Evolutionary conservation across 2,113 vertebrate species (phyloP), one percentile per base, ranked within the genome.

Genomic region (Tamias sibiricus): DNA sequence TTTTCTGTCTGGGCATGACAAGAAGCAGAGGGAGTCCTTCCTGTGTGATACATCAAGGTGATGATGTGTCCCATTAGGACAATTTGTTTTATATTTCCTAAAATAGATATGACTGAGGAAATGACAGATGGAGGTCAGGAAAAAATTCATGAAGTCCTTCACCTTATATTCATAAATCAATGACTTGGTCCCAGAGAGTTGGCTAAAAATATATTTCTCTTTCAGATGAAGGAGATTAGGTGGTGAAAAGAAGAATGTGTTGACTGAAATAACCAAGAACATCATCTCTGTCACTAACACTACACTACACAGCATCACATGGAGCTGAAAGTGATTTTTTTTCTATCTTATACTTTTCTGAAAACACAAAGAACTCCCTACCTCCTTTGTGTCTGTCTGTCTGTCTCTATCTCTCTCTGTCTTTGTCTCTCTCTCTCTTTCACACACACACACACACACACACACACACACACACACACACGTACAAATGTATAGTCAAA

Each of bases 151-250:
- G 98, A 98, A 98, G 98, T 98, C 98, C 96, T 98, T 95, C 97
- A 98, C 97, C 98, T 98, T 98, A 98, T 98, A 98, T 98, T 98
- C 98, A 99, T 99, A 98, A 98, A 98, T 98, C 98, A 98, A 98
- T 98, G 98, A 98, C 98, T 97, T 96, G 96, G 98, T 94, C 96
- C 97, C 96, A 97, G 96, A 92, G 97, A 98, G 97, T 96, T 97
- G 97, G 97, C 98, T 98, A 99, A 99, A 99, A 98, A 98, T 98
- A 98, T 83, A 98, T 98, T 98, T 98, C 97, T 98, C 98, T 98
- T 98, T 98, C 98, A 98, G 97, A 98, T 98, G 98, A 98, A 98
- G 98, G 98, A 98, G 98, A 98, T 99, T 98, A 98, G 96, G 97
- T 97, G 95, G 97, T 98, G 91, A 97, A 94, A 98, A 97, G 97